A percentile compares a stretch with the other conserved stretches of the same genome.
Conservation (phyloP, 2,888 invertebrate species). For the Leptura quadrifasciata region DNA sequence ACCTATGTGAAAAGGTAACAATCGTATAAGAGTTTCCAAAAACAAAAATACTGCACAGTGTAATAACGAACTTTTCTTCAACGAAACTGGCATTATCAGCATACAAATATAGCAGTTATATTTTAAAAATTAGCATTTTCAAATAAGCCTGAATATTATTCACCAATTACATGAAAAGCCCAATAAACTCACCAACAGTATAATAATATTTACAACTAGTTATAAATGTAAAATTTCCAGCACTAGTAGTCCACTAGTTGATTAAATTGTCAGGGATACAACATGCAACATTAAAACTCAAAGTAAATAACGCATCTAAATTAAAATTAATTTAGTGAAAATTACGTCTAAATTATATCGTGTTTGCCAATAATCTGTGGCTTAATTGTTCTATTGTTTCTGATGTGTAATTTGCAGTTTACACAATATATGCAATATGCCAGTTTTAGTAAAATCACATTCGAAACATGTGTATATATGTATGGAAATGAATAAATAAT, state of each 20-base stretch:
- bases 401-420: constrained; percentile 17
- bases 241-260: not conserved
- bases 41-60: too few species aligned
- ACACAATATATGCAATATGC: constrained; percentile 5
- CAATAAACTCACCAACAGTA: too few species aligned
- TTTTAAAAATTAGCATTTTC: too few species aligned
- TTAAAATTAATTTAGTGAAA: constrained; percentile 1
- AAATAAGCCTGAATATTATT: too few species aligned
- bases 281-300: not conserved
- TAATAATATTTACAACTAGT: too few species aligned
- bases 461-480: constrained; percentile 26
- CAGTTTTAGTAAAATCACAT: not conserved
- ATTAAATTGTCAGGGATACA: not conserved
- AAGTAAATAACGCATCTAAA: not conserved
- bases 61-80: too few species aligned
- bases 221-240: not conserved
- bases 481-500: constrained; percentile 28
- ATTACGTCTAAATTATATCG: not conserved
- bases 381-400: constrained; percentile 10
- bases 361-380: not conserved
- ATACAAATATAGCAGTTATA: too few species aligned
- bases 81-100: too few species aligned
- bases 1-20: too few species aligned
- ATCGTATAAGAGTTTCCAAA: too few species aligned
- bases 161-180: too few species aligned